Percentiles rank a stretch among this genome's conserved stretches.
Evolutionary conservation across 1,140 invertebrate species (phyloP).

Genomic region (Calephelis nemesis): DNA sequence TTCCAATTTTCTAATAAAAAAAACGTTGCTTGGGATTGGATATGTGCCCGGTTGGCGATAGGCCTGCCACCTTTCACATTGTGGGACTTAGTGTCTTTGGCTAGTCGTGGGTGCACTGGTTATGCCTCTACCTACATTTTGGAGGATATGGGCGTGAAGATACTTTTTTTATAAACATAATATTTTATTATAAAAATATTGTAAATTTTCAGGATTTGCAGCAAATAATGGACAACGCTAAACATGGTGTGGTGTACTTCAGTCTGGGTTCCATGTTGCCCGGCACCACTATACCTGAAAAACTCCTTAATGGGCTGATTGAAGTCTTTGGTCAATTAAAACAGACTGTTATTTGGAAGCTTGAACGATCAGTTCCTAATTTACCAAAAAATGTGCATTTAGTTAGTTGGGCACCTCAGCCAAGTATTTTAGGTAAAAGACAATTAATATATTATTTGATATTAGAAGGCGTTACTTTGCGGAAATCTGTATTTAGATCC

Average conservation of each 20-base stretch:
- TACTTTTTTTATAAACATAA: too few species aligned
- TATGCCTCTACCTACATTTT: too few species aligned
- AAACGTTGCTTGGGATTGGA: too few species aligned
- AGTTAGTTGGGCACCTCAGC: slow-evolving; percentile 29
- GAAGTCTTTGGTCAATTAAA: slow-evolving; percentile 67
- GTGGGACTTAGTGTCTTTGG: too few species aligned
- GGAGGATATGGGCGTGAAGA: too few species aligned
- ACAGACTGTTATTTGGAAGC: slow-evolving; percentile 62
- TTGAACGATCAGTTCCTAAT: slow-evolving; percentile 41
- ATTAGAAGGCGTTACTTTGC: too few species aligned
- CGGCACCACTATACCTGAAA: slow-evolving; percentile 43
- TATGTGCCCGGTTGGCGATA: too few species aligned
- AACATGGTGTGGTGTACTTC: slow-evolving; percentile 81
- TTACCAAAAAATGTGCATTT: slow-evolving; percentile 28
- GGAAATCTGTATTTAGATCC: too few species aligned
- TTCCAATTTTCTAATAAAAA: too few species aligned
- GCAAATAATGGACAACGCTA: slow-evolving; percentile 39
- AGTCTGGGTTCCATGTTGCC: slow-evolving; percentile 81
- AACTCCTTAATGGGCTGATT: slow-evolving; percentile 49
- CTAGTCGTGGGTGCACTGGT: too few species aligned
- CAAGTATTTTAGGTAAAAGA: slow-evolving; percentile 45
- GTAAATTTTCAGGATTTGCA: slow-evolving; percentile 29
- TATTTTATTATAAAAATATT: too few species aligned
- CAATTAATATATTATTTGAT: slow-evolving; percentile 18
- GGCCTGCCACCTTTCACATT: too few species aligned